Percentiles rank a stretch among this genome's conserved stretches.
These are phyloP conservation scores for Brachyopa scutellaris DNA, from an alignment of 2,888 invertebrate species.

Conservation along the genomic window DNA sequence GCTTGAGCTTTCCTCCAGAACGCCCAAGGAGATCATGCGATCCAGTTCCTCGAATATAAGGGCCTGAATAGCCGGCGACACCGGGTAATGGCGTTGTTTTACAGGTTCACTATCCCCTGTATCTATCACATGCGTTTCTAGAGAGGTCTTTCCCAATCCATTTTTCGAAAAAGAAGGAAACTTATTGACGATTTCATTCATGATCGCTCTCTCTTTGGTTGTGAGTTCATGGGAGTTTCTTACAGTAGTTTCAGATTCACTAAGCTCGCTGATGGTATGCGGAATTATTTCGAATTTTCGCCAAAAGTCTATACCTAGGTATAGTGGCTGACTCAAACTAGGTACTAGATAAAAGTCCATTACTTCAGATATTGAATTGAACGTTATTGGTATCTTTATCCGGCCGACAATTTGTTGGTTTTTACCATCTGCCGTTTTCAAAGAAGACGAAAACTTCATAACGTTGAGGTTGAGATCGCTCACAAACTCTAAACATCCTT, in stretches of 20 bases:
- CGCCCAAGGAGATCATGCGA: constrained; percentile 75
- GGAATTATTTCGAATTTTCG: neutral
- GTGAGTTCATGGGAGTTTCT: neutral
- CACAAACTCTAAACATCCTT: neutral
- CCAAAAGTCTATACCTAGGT: constrained; percentile 52
- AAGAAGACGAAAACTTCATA: neutral
- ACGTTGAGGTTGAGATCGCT: neutral
- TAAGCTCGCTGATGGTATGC: neutral
- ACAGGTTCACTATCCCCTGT: neutral
- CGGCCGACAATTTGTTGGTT: neutral
- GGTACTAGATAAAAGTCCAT: constrained; percentile 41
- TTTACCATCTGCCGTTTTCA: neutral
- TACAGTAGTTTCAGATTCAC: neutral
- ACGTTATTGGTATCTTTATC: neutral
- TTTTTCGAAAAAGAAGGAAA: neutral
- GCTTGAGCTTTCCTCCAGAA: constrained; percentile 75
- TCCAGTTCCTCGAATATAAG: constrained; percentile 75
- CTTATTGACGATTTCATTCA: neutral
- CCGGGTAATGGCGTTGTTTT: constrained; percentile 50
- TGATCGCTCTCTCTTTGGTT: neutral
- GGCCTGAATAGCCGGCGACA: constrained; percentile 62
- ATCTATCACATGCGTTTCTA: neutral
- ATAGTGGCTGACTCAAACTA: no score
- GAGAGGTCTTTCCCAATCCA: neutral
- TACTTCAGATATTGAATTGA: neutral